phyloP scores from a whole-genome alignment of 2,888 invertebrate species.

The Keiferia lycopersicella region DNA sequence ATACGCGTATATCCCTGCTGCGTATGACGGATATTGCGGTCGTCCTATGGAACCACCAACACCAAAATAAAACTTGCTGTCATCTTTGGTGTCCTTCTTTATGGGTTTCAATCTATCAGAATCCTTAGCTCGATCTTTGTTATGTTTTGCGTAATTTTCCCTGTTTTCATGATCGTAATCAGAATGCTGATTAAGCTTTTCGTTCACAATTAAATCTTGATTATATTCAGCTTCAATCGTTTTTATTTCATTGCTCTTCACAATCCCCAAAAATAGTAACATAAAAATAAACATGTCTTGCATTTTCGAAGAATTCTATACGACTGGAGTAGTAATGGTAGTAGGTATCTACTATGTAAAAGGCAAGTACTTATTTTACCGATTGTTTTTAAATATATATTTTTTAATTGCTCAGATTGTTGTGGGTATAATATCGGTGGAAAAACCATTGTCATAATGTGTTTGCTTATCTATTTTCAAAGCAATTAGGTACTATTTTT shows the following conservation, averaged over 20 bases:
- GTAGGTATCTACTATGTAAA: no score
- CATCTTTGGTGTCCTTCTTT: conserved; percentile 50
- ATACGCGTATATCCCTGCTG: conserved; percentile 47
- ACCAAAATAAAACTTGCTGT: conserved; percentile 46
- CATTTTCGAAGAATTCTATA: background rate
- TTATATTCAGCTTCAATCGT: background rate
- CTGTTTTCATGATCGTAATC: background rate
- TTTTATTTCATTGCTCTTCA: background rate
- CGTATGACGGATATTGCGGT: conserved; percentile 42
- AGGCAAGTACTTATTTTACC: background rate
- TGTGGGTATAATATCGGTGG: background rate
- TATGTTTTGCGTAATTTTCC: background rate
- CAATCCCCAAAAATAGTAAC: background rate
- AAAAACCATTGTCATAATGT: background rate
- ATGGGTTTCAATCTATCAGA: conserved; percentile 36
- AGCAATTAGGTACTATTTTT: no score
- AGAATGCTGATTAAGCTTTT: background rate
- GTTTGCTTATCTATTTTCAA: conserved; percentile 1
- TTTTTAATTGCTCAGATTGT: background rate
- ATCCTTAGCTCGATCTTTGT: conserved; percentile 29
- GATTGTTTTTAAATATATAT: background rate
- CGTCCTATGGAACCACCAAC: conserved; percentile 33
- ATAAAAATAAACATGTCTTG: background rate
- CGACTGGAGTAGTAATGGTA: background rate
- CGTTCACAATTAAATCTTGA: background rate